Conservation (phyloP, 2,113 vertebrate genomes). For the Scophthalmus maximus region DNA sequence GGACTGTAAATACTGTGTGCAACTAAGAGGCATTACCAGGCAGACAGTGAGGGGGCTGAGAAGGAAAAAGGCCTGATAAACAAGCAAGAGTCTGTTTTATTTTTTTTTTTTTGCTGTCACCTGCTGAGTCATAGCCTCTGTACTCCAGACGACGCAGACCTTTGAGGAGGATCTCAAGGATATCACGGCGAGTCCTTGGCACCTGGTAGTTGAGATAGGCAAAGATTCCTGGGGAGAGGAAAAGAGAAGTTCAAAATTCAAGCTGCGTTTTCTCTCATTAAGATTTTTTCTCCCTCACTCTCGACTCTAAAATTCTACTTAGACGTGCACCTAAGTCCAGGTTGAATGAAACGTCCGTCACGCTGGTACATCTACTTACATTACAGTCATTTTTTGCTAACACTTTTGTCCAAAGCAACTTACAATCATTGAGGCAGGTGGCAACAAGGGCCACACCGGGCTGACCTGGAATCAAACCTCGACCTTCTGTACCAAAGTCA, state of each 20-base stretch:
- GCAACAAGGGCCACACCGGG: too few relatives aligned
- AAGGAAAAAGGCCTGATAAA: slow-evolving; percentile 9
- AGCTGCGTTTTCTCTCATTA: neutral
- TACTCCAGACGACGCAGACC: slow-evolving; percentile 96
- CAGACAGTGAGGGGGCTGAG: neutral
- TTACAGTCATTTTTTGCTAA: too few relatives aligned
- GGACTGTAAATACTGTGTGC: neutral
- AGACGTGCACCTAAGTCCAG: neutral
- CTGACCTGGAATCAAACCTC: too few relatives aligned
- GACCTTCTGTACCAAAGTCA: too few relatives aligned
- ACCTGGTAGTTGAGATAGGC: slow-evolving; percentile 99
- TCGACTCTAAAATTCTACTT: neutral
- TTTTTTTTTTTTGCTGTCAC: slow-evolving; percentile 74
- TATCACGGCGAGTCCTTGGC: slow-evolving; percentile 93
- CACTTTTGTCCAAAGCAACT: too few relatives aligned
- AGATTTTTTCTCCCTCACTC: neutral
- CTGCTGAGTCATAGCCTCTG: slow-evolving; percentile 97
- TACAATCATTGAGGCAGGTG: too few relatives aligned
- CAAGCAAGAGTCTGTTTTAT: slow-evolving; percentile 2
- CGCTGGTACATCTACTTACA: neutral
- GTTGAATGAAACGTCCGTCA: neutral
- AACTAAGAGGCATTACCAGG: neutral
- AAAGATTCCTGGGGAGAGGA: slow-evolving; percentile 89
- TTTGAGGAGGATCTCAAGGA: slow-evolving; percentile 97
- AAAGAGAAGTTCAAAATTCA: slow-evolving; percentile 4